Evolutionary conservation across 2,113 vertebrate genomes (phyloP), one percentile per base, ranked within the genome.

Genomic region (Leucoraja erinaceus): DNA sequence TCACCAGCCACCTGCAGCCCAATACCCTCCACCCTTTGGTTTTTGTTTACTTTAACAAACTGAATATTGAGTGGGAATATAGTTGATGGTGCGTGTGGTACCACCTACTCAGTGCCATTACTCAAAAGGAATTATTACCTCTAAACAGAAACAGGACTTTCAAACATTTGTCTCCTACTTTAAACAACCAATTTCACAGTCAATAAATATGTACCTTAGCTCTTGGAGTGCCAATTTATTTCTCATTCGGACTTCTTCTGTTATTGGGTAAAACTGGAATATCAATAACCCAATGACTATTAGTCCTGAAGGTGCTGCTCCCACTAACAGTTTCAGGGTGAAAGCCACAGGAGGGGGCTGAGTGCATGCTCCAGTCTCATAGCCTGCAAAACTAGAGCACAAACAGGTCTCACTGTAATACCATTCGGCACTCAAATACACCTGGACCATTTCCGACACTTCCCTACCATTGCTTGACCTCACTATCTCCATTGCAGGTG

Each of bases 271-370:
- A 33, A 97, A 95, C 94, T 97, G 84, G 7, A 99, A 97, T 94
- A 99, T 97, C 94, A 97, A 93, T 74, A 99, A 95, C 22, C 98
- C 99, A 0, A 94, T 93, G 16, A 97, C 93, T 81, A 99, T 98
- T 94, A 99, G 98, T 93, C 96, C 94, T 94, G 98, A 96, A 0
- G 99, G 99, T 47, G 98, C 97, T 0, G 96, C 98, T 0, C 98
- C 97, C 0, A 98, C 98, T 93, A 99, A 97, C 94, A 99, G 95
- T 94, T 99, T 98, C 94, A 99, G 96, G 0, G 97, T 96, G 93
- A 98, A 96, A 91, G 97, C 98, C 92, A 99, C 98, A 0, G 95
- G 94, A 0, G 94, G 93, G 0, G 97, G 95, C 94, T 99, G 98
- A 91, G 94, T 96, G 94, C 99, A 99, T 74, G 95, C 95, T 5